Percentiles rank a stretch among this genome's conserved stretches.
Evolutionary conservation across 2,797 vertebrate genomes (phyloP).

Genomic region (Poeciliopsis presidionis): DNA sequence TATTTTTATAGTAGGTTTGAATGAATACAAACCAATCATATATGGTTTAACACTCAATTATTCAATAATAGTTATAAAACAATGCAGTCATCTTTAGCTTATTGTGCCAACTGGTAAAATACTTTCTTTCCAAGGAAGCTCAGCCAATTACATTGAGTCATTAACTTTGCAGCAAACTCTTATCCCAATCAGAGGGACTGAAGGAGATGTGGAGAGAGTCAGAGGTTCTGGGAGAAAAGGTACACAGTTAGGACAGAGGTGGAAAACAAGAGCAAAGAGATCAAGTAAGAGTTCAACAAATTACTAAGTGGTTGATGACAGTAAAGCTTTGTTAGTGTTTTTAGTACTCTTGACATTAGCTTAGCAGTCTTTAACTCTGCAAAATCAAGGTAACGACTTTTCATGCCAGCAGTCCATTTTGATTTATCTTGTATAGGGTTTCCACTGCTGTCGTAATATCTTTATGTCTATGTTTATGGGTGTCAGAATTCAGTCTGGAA

Average conservation of each 20-base stretch:
- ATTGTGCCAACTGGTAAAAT: not conserved
- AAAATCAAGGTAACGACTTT: not conserved
- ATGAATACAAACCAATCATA: not conserved
- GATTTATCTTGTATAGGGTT: not conserved
- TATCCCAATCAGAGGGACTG: constrained; percentile 32
- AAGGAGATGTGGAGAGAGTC: constrained; percentile 42
- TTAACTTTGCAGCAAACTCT: not conserved
- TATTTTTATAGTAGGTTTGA: not conserved
- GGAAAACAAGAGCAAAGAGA: constrained; percentile 15
- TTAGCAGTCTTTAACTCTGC: not conserved
- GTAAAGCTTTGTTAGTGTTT: not conserved
- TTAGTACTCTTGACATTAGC: not conserved
- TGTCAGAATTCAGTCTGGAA: not conserved
- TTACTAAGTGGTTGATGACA: constrained; percentile 4
- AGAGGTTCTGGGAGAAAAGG: constrained; percentile 39
- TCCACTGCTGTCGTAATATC: not conserved
- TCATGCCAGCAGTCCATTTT: not conserved
- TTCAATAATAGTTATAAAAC: not conserved
- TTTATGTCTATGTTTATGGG: not conserved
- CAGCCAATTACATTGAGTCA: not conserved
- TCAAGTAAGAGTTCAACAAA: constrained; percentile 9
- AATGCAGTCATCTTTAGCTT: not conserved
- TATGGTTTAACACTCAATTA: not conserved
- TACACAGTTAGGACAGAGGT: constrained; percentile 48
- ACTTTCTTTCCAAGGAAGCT: not conserved